Evolutionary conservation across 30 jellyfish, hydroid and myxozoan species (phyloP), one percentile per base, ranked within the genome.

Genomic region (Aurelia aurita): DNA sequence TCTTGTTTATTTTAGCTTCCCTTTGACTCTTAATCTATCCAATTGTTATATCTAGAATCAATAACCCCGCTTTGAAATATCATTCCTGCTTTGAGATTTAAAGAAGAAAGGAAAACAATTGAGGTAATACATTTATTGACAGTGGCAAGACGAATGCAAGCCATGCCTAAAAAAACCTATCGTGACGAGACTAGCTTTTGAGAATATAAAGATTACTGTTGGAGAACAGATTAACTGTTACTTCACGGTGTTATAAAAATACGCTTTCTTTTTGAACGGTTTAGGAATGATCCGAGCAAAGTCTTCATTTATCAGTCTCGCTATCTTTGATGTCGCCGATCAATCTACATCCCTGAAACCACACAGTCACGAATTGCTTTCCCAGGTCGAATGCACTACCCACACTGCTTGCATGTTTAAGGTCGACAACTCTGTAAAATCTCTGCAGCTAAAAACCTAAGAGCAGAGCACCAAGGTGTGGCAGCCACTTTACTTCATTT

Each of bases 201-300:
- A 74, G 63, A 64, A 63, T 64, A 54, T 61, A 49, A 26, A 28
- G 74, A 21, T 64, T 44, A 39, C 34, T 45, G 20, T 28, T 63
- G 58, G 23, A 54, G 70, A 79, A 60, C 64, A 60, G 89, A 53
- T 63, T 32, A 57, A 51, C 60, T 43, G 79, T 68, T 23, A 44
- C 61, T 81, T 81, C 91, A 65, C 91, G 91, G 91, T 81, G 85
- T 69, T 72, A 60, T 69, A 59, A 63, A 77, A 77, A 81, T 21
- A 74, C 59, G 61, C 86, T 49, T 14, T 60, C 86, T 74, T 27
- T 54, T 27, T 64, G 91, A 55, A 67, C 35, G 76, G 74, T 51
- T 66, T 81, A 25, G 78, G 58, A 51, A 25, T 64, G 66, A 62
- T 59, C 20, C 84, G 71, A 23, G 77, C 58, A 51, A 51, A 47